Evolutionary conservation across 2,888 invertebrate genomes (phyloP).

Genomic region (Elmis aenea): DNA sequence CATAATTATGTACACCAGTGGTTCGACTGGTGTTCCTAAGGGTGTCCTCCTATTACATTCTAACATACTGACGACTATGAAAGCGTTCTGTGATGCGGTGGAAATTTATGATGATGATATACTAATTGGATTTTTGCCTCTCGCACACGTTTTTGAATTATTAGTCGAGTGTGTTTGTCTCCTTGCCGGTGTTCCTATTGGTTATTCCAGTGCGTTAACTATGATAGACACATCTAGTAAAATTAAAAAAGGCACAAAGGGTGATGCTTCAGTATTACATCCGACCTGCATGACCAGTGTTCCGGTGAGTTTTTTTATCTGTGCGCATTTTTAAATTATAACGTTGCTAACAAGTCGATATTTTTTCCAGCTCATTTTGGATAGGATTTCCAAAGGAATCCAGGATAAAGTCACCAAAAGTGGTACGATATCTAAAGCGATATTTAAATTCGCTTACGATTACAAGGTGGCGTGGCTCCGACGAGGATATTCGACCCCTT

Average conservation of each 20-base stretch:
- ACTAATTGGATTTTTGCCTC: slow-evolving; percentile 91
- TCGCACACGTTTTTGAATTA: slow-evolving; percentile 96
- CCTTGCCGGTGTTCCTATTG: slow-evolving; percentile 83
- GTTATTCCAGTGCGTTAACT: slow-evolving; percentile 94
- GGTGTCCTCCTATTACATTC: slow-evolving; percentile 80
- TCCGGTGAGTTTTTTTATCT: slow-evolving; percentile 62
- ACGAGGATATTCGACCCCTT: slow-evolving; percentile 76
- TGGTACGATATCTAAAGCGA: slow-evolving; percentile 69
- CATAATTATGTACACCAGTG: slow-evolving; percentile 98
- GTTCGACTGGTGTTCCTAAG: slow-evolving; percentile 93
- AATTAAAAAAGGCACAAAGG: slow-evolving; percentile 90
- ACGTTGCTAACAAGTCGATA: neutral
- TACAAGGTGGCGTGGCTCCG: slow-evolving; percentile 86
- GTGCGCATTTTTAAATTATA: no score
- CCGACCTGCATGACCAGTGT: slow-evolving; percentile 97
- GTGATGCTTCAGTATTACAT: slow-evolving; percentile 84
- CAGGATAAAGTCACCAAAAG: slow-evolving; percentile 88
- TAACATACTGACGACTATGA: slow-evolving; percentile 75
- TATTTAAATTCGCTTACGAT: slow-evolving; percentile 91
- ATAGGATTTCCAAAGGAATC: slow-evolving; percentile 95
- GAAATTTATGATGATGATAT: slow-evolving; percentile 69
- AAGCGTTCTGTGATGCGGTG: slow-evolving; percentile 75
- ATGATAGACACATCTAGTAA: slow-evolving; percentile 90
- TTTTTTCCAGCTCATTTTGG: slow-evolving; percentile 76
- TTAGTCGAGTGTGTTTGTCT: slow-evolving; percentile 85